Conservation (phyloP, 2,888 invertebrate genomes). For the Sipha maydis region DNA sequence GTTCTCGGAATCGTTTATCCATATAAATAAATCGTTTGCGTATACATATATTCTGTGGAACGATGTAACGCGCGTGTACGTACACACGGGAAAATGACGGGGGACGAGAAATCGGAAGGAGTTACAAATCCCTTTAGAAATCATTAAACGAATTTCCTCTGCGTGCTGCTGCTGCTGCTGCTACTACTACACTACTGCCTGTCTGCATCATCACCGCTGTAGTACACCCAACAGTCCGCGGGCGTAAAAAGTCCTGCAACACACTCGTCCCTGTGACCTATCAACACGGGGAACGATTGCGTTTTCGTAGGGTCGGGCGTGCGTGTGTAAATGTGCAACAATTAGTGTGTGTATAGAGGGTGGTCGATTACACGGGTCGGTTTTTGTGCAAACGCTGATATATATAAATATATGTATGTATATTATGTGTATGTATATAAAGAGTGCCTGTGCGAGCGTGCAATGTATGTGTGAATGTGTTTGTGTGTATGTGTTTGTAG, state of each 20-base stretch:
- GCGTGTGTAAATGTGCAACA: conserved; percentile 48
- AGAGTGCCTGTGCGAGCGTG: neutral
- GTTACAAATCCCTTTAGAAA: conserved; percentile 22
- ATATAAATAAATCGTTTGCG: too few species aligned
- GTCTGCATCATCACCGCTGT: neutral
- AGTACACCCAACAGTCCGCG: neutral
- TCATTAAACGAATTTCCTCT: conserved; percentile 41
- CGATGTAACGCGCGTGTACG: neutral
- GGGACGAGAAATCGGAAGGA: neutral
- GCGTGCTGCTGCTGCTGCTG: neutral
- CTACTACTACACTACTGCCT: neutral
- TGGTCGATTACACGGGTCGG: conserved; percentile 49
- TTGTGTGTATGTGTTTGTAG: neutral
- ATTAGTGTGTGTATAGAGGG: conserved; percentile 50
- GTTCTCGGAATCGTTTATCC: too few species aligned
- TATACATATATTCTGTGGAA: too few species aligned
- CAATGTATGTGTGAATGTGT: too few species aligned
- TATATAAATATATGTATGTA: neutral
- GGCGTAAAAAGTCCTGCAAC: conserved; percentile 29
- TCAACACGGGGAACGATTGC: conserved; percentile 28
- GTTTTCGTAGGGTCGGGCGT: neutral
- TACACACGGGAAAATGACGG: neutral
- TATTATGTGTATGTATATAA: neutral
- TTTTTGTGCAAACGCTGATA: conserved; percentile 17
- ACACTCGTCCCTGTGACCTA: conserved; percentile 11